These are phyloP conservation scores for Ommatoiulus sabulosus DNA, from an alignment of 2,888 invertebrate species.

Conservation along the genomic window DNA sequence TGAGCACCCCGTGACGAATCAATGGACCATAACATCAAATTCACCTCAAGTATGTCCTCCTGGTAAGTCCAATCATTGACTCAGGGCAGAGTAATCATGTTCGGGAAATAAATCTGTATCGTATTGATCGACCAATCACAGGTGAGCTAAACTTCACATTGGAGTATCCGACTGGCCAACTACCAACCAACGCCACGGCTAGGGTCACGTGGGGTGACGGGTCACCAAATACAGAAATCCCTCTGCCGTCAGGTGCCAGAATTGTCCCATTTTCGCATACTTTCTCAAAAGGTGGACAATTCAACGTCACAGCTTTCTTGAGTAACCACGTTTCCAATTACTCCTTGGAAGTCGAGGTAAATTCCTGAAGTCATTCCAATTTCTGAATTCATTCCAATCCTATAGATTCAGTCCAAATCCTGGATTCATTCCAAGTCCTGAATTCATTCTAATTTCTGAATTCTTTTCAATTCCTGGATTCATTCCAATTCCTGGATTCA, in stretches of 20 bases:
- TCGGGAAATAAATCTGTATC: background rate
- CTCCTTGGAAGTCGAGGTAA: slow-evolving; percentile 2
- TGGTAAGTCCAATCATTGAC: background rate
- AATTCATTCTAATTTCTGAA: background rate
- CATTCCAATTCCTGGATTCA: background rate
- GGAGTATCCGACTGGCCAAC: slow-evolving; percentile 14
- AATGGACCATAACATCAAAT: slow-evolving; percentile 51
- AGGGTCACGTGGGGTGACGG: slow-evolving; percentile 50
- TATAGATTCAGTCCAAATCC: too few species aligned
- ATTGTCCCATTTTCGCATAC: slow-evolving; percentile 35
- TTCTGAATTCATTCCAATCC: too few species aligned
- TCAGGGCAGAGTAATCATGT: background rate
- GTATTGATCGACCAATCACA: background rate
- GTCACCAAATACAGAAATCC: background rate
- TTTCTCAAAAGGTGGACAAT: slow-evolving; percentile 47
- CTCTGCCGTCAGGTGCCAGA: background rate
- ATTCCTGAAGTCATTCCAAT: background rate
- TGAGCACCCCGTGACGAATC: slow-evolving; percentile 19
- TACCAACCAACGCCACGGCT: slow-evolving; percentile 52
- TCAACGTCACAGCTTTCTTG: slow-evolving; percentile 48
- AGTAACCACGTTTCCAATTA: slow-evolving; percentile 55
- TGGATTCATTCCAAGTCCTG: too few species aligned
- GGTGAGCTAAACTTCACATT: slow-evolving; percentile 42
- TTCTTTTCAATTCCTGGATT: background rate
- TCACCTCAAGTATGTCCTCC: slow-evolving; percentile 56